These are phyloP conservation scores for Lamellibrachia luymesi DNA, from an alignment of 1,140 invertebrate genomes.

Conservation along the genomic window DNA sequence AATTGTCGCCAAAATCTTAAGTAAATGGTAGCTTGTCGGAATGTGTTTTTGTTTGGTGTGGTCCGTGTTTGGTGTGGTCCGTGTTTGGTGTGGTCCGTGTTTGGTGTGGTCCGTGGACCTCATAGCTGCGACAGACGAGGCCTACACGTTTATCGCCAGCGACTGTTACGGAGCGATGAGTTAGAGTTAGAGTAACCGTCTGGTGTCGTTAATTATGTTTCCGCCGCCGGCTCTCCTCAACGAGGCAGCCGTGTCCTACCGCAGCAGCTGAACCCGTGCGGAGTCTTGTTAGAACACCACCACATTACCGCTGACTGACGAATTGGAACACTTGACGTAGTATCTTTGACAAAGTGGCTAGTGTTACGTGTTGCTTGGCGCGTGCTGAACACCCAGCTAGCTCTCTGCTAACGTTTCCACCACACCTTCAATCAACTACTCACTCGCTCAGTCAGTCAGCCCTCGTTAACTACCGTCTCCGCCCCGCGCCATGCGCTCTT, in stretches of 20 bases:
- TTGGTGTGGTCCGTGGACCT: background rate
- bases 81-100: too few relatives aligned
- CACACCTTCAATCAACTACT: background rate
- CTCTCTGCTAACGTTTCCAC: background rate
- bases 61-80: too few relatives aligned
- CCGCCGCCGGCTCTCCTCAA: background rate
- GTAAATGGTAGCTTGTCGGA: background rate
- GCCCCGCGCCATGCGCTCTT: background rate
- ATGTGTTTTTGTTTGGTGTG: background rate
- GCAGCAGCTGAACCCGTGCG: background rate
- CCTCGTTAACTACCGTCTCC: background rate
- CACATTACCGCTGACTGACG: background rate
- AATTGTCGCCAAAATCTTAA: background rate
- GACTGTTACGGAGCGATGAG: too few relatives aligned
- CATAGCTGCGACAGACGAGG: background rate
- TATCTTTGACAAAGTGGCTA: conserved; percentile 5
- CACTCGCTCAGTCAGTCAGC: background rate
- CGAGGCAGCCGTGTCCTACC: background rate
- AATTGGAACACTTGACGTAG: conserved; percentile 4
- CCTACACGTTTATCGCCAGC: background rate
- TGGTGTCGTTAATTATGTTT: background rate
- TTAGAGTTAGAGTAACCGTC: background rate
- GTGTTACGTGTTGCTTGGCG: background rate
- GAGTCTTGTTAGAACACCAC: background rate
- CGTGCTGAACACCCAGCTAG: background rate